Evolutionary conservation across 92 coral and sea anemone genomes (phyloP).

Genomic region (Siderastrea siderea): DNA sequence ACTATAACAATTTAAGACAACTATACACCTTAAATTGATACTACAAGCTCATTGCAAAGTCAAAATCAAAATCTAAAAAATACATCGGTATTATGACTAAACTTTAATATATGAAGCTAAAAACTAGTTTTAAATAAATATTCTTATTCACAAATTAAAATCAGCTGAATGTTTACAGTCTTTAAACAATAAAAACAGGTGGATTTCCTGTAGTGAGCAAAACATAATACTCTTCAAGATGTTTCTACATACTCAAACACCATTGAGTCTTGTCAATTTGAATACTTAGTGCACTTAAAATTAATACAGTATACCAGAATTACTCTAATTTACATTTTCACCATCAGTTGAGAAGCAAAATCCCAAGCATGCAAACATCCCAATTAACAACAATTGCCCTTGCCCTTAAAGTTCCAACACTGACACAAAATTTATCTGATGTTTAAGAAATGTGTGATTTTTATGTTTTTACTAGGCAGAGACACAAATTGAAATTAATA

Average conservation of each 20-base stretch:
- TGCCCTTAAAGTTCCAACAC: not conserved
- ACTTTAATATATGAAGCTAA: not conserved
- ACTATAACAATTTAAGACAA: too few species aligned
- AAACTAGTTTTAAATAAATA: not conserved
- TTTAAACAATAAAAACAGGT: conserved; percentile 1
- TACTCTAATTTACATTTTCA: not conserved
- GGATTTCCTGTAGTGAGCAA: not conserved
- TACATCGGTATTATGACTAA: too few species aligned
- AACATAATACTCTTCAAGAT: not conserved
- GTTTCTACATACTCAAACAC: not conserved
- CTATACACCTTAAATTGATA: too few species aligned
- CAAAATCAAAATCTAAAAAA: not conserved
- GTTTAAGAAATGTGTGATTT: not conserved
- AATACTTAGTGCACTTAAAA: too few species aligned
- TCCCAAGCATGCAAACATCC: not conserved
- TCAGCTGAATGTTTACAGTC: not conserved
- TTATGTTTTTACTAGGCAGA: not conserved
- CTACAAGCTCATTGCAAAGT: not conserved
- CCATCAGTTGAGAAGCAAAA: not conserved
- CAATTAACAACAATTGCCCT: not conserved
- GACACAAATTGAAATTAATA: not conserved
- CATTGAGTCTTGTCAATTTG: too few species aligned
- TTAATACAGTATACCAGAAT: too few species aligned
- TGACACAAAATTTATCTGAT: not conserved
- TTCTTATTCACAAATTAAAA: not conserved